These are phyloP conservation scores for Nesometra sesokonis DNA, from an alignment of 35 echinoderm and acorn worm genomes.

Conservation along the genomic window DNA sequence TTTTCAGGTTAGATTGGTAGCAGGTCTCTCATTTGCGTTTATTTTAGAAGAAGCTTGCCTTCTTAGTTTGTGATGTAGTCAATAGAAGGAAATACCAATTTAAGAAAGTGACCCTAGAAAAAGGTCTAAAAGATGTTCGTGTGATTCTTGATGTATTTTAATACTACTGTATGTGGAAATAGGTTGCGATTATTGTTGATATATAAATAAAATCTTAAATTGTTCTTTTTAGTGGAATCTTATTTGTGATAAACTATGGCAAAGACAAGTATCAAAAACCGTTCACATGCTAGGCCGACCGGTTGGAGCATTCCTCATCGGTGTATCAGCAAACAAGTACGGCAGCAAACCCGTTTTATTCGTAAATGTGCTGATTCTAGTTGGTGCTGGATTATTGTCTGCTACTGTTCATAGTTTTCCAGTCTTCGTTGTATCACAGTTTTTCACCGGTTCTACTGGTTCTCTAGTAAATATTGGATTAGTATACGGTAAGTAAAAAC, in stretches of 20 bases:
- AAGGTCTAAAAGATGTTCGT: too few relatives aligned
- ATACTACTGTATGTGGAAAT: too few relatives aligned
- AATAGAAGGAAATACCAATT: too few relatives aligned
- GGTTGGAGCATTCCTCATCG: not conserved
- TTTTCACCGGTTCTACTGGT: not conserved
- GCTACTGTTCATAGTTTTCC: not conserved
- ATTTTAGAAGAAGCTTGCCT: too few relatives aligned
- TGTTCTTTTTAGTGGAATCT: not conserved
- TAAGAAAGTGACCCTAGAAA: too few relatives aligned
- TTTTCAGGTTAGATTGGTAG: too few relatives aligned
- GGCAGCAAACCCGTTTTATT: not conserved
- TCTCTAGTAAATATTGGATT: not conserved
- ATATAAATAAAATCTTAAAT: too few relatives aligned
- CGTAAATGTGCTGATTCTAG: not conserved
- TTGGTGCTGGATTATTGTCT: not conserved
- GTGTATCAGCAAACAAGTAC: not conserved
- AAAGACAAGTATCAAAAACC: not conserved
- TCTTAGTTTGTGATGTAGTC: too few relatives aligned
- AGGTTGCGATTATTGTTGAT: too few relatives aligned
- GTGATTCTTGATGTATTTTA: too few relatives aligned
- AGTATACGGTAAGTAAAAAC: not conserved
- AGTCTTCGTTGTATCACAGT: not conserved
- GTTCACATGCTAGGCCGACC: not conserved
- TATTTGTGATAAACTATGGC: not conserved
- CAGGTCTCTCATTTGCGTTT: too few relatives aligned